Percentiles rank a stretch among this genome's conserved stretches.
Conservation (phyloP, 1,140 invertebrate species). For the Drosophila rhopaloa region DNA sequence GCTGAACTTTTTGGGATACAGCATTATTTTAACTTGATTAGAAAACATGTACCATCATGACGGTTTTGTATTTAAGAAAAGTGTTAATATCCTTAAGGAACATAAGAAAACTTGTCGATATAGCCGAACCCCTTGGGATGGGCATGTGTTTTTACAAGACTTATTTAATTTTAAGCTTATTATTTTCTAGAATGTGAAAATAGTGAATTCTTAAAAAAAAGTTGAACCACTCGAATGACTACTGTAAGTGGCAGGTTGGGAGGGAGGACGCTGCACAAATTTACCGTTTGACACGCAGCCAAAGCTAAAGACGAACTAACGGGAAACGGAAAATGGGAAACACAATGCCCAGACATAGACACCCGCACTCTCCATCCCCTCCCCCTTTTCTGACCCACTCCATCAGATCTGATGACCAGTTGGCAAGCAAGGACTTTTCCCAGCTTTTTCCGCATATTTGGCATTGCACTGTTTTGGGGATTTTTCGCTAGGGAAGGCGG, state of each 20-base stretch:
- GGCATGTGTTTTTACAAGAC: too few species aligned
- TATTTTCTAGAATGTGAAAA: too few species aligned
- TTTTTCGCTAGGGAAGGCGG: not conserved
- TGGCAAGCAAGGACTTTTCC: slow-evolving; percentile 26
- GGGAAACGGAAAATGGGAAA: slow-evolving; percentile 43
- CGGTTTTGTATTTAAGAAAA: too few species aligned
- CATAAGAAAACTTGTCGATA: not conserved
- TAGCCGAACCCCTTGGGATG: not conserved
- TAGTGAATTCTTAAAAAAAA: not conserved
- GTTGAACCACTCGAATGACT: not conserved
- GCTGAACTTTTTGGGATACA: not conserved
- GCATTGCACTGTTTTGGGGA: slow-evolving; percentile 30
- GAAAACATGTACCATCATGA: not conserved
- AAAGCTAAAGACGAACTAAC: slow-evolving; percentile 44
- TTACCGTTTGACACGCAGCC: slow-evolving; percentile 59
- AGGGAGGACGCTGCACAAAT: slow-evolving; percentile 27
- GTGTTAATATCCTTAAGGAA: not conserved
- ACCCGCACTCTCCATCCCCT: not conserved
- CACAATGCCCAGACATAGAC: slow-evolving; percentile 49
- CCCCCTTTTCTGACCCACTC: not conserved
- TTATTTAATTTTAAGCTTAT: too few species aligned
- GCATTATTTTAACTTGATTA: not conserved
- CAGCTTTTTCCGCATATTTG: slow-evolving; percentile 56
- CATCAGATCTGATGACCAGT: slow-evolving; percentile 28
- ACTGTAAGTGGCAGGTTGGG: slow-evolving; percentile 26